These are phyloP conservation scores for Leucoptera coffeella DNA, from an alignment of 2,888 invertebrate genomes.

Conservation along the genomic window DNA sequence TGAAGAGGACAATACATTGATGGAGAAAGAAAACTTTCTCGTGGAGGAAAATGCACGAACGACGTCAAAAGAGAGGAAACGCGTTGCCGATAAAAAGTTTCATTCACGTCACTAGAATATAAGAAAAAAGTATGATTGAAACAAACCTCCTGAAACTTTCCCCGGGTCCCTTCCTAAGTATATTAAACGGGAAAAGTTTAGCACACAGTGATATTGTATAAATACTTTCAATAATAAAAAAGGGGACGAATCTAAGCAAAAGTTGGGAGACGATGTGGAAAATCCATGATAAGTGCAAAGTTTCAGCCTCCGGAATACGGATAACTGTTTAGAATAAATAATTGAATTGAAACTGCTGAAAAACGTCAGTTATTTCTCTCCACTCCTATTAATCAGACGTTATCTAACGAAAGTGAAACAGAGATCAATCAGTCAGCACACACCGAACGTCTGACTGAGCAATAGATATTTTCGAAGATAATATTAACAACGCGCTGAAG, in stretches of 20 bases:
- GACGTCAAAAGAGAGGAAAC: conserved; percentile 1
- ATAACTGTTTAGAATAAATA: conserved; percentile 2
- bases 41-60: conserved; percentile 1
- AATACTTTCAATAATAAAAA: conserved; percentile 50
- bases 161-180: conserved; percentile 37
- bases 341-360: too few relatives aligned
- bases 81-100: conserved; percentile 11
- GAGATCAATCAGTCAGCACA: too few relatives aligned
- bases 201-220: conserved; percentile 43
- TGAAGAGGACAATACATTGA: not conserved
- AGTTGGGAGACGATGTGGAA: conserved; percentile 12
- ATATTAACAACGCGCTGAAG: too few relatives aligned
- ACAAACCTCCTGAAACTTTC: conserved; percentile 23
- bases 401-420: too few relatives aligned
- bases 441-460: too few relatives aligned
- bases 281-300: conserved; percentile 6
- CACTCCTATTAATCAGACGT: too few relatives aligned
- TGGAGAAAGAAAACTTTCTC: conserved; percentile 1
- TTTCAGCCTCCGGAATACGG: conserved; percentile 1
- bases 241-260: conserved; percentile 12
- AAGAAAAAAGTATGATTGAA: conserved; percentile 36
- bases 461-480: too few relatives aligned
- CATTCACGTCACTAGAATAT: conserved; percentile 16
- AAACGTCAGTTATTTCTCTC: too few relatives aligned
- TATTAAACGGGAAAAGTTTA: conserved; percentile 43